These are phyloP conservation scores for Augochlora pura DNA, from an alignment of 1,140 invertebrate genomes.

Conservation along the genomic window DNA sequence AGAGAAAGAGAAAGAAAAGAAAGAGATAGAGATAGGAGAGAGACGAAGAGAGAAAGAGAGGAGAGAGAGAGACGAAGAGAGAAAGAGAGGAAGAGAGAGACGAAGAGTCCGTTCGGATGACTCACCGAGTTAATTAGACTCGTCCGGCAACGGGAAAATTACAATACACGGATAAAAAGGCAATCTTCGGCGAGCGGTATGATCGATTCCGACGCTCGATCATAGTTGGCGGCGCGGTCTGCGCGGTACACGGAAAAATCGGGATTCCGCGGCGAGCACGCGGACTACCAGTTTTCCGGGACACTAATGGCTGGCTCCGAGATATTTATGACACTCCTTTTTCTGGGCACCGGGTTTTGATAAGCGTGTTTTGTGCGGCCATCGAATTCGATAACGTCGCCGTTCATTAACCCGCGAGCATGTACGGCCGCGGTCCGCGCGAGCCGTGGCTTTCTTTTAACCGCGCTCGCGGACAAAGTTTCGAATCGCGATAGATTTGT, in stretches of 20 bases:
- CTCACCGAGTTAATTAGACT: neutral
- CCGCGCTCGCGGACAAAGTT: neutral
- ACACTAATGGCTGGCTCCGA: constrained; percentile 45
- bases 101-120: neutral
- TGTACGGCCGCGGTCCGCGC: neutral
- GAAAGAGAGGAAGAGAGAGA: too few species aligned
- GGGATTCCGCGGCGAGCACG: constrained; percentile 6
- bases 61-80: too few species aligned
- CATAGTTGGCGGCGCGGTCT: constrained; percentile 1
- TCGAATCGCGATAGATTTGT: constrained; percentile 14
- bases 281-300: constrained; percentile 36
- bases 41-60: too few species aligned
- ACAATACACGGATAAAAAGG: too few species aligned
- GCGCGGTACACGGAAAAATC: constrained; percentile 19
- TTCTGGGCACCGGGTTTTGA: constrained; percentile 1
- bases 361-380: constrained; percentile 27
- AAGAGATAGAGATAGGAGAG: too few species aligned
- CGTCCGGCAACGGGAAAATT: neutral
- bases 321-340: constrained; percentile 27
- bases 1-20: too few species aligned
- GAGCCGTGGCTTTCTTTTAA: neutral
- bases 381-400: constrained; percentile 48
- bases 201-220: constrained; percentile 27
- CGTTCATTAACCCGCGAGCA: constrained; percentile 9
- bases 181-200: neutral